phyloP scores from a whole-genome alignment of 2,113 vertebrate genomes.

The Mugil cephalus region DNA sequence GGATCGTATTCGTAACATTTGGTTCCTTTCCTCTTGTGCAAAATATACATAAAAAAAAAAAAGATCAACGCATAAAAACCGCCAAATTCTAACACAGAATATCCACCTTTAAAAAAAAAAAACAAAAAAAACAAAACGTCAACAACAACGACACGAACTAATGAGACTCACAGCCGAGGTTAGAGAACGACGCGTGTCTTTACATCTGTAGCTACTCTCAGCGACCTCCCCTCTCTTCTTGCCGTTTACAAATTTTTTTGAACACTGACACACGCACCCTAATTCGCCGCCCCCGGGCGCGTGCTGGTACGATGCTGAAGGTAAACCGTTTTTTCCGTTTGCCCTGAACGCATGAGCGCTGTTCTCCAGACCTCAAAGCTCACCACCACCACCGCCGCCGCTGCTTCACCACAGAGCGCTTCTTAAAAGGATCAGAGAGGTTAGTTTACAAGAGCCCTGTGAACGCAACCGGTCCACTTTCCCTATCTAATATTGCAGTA shows the following conservation, averaged over 20 bases:
- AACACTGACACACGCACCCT: slow-evolving; percentile 80
- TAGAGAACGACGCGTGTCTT: slow-evolving; percentile 49
- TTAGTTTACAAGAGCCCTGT: slow-evolving; percentile 27
- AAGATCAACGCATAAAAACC: slow-evolving; percentile 63
- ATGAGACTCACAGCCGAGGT: slow-evolving; percentile 56
- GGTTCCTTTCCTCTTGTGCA: slow-evolving; percentile 87
- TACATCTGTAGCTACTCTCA: slow-evolving; percentile 45
- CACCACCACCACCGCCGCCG: background rate
- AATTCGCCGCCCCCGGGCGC: slow-evolving; percentile 45
- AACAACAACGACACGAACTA: slow-evolving; percentile 51
- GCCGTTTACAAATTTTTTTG: slow-evolving; percentile 19
- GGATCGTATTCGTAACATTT: slow-evolving; percentile 83
- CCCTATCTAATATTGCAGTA: slow-evolving; percentile 38
- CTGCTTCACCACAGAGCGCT: background rate
- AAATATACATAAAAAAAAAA: slow-evolving; percentile 83
- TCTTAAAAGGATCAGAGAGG: slow-evolving; percentile 12
- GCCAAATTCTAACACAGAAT: slow-evolving; percentile 71
- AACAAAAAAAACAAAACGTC: background rate
- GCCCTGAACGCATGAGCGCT: slow-evolving; percentile 48
- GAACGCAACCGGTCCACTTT: slow-evolving; percentile 9
- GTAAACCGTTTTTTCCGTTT: slow-evolving; percentile 73
- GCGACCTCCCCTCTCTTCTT: background rate
- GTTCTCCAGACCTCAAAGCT: slow-evolving; percentile 18
- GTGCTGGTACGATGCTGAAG: slow-evolving; percentile 78
- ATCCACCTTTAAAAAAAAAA: slow-evolving; percentile 60